phyloP scores from a whole-genome alignment of 2,888 invertebrate species.

The Pollenia griseotomentosa region DNA sequence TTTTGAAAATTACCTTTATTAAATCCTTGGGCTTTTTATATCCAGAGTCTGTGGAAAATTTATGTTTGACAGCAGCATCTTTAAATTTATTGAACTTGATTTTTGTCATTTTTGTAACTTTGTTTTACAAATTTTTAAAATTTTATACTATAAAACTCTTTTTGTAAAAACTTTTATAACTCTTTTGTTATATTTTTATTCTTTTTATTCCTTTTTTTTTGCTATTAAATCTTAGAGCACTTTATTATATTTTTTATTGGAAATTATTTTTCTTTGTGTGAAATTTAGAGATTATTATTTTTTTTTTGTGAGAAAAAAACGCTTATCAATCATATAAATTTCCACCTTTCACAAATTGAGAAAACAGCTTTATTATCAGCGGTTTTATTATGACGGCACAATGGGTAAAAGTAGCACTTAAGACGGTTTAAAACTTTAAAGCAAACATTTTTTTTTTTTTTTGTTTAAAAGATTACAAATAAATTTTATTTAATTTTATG shows the following conservation, averaged over 20 bases:
- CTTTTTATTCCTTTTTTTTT: not conserved
- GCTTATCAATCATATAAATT: conserved; percentile 64
- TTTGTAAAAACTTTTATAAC: conserved; percentile 5
- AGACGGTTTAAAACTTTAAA: not conserved
- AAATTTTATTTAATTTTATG: no score
- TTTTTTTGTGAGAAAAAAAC: conserved; percentile 20
- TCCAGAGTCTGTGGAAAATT: not conserved
- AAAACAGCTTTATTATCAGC: conserved; percentile 17
- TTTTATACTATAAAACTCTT: not conserved
- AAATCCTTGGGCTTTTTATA: not conserved
- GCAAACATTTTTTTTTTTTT: no score
- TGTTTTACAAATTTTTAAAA: not conserved
- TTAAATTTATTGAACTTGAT: conserved; percentile 55
- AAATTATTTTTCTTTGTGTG: conserved; percentile 38
- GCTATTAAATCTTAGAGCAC: not conserved
- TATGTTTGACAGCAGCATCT: conserved; percentile 21
- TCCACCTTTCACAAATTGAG: conserved; percentile 62
- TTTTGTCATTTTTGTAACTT: conserved; percentile 47
- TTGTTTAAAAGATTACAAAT: no score
- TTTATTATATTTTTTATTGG: conserved; percentile 25
- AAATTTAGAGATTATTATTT: conserved; percentile 29
- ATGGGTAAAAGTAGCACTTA: conserved; percentile 12
- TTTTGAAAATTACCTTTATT: conserved; percentile 42
- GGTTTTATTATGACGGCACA: conserved; percentile 3
- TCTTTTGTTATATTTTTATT: conserved; percentile 7